Base-by-base conservation (phyloP, 2,888 invertebrate species). In the Embidobia sp. region DNA sequence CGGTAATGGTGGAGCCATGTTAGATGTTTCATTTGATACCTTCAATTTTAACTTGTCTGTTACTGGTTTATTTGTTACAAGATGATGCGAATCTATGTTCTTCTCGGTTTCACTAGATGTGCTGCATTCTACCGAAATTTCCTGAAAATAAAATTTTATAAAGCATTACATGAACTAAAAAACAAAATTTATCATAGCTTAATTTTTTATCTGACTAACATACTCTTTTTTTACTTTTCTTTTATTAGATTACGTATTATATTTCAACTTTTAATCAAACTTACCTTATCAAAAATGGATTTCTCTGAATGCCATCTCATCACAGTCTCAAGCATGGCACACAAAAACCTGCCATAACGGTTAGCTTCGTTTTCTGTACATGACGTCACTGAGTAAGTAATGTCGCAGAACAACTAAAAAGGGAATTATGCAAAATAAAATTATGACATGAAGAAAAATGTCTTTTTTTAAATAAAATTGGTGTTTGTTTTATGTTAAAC, bases 291-390 rank as follows among this genome's bases (percentile, higher is more conserved):
- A 90, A 98, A 99, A 69, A 96, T 94, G 18, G 93, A 93, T 89
- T 95, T 94, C 87, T 96, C 96, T 42, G 94, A 94, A 91, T 99
- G 98, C 99, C 99, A 99, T 81, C 95, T 93, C 97, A 98, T 98
- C 8, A 98, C 97, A 15, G 97, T 97, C 87, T 96, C 96, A 59
- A 99, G 91, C 92, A 98, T 95, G 70, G 95, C 94, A 90, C 96
- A 96, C 75, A 99, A 92, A 90, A 99, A 99, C 83, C 96, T 91
- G 18, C 99, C 99, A 90, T 98, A 99, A 16, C 98, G 94, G 10
- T 78, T 64, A 1, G 98, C 99, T 91, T 99, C 99, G 85, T 97
- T 98, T 90, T 99, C 99, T 59, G 99, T 98, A 90, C 99, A 98
- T 5, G 97, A 97, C 80, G 98, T 97, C 81, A 99, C 96, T 0